Evolutionary conservation across 2,888 invertebrate genomes (phyloP), one percentile per base, ranked within the genome.

Genomic region (Lottia gigantea): DNA sequence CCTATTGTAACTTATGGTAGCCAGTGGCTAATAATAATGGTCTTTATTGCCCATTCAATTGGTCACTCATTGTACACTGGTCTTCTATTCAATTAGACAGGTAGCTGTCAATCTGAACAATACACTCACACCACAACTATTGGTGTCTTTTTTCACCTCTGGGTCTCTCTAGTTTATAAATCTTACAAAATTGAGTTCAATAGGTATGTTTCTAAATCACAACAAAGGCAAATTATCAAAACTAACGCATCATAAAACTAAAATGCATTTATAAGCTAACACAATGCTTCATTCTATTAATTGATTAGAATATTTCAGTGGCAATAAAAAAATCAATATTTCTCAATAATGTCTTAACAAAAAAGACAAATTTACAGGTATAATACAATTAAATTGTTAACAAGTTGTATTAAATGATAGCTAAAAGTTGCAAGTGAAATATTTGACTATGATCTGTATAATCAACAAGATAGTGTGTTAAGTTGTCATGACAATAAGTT

Each of bases 1-100:
- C 55, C 55, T 55, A 55, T 55, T 55, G 55, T 55, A 55, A 55
- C 55, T 55, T 55, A 55, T 55, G 55, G 55, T 55, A 55, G 55
- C 55, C 55, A 55, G 19, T 55, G 55, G 55, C 19, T 23, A 55
- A 55, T 23, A 55, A 55, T 55, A 55, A 55, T 55, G 55, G 55
- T 23, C 55, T 55, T 55, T 55, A 55, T 55, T 55, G 55, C 55
- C 55, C 55, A 55, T 55, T 55, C 55, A 55, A 55, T 55, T 55
- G 55, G 55, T 55, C 55, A 55, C 19, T 55, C 55, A 55, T 23
- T 55, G 55, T 55, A 55, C 55, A 55, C 55, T 55, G 23, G 55
- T 55, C 23, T 55, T 23, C 55, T 55, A 55, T 55, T 55, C 55
- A 55, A 55, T 55, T 55, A 55, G 23, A 55, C 55, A 55, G 55